A percentile compares a stretch with the other conserved stretches of the same genome.
Conservation (phyloP, 2,113 vertebrate genomes). For the Neogale vison region DNA sequence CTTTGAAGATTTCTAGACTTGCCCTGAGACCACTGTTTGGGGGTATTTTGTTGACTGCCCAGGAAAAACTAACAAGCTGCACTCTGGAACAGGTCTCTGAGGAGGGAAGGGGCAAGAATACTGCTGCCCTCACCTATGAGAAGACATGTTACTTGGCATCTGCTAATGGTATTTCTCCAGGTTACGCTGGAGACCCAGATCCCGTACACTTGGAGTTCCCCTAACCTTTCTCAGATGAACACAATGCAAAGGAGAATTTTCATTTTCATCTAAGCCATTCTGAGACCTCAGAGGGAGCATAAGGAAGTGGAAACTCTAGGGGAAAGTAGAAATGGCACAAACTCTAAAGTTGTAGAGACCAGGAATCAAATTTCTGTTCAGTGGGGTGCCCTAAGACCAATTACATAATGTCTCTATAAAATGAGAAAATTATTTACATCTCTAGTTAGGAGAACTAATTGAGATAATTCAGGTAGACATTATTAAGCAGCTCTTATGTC, state of each 20-base stretch:
- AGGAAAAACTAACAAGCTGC: neutral
- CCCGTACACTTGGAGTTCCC: neutral
- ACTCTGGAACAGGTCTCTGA: neutral
- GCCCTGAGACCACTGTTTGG: neutral
- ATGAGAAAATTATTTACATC: neutral
- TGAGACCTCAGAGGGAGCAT: neutral
- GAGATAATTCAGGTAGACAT: neutral
- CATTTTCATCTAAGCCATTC: neutral
- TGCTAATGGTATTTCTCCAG: neutral
- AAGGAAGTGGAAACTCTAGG: neutral
- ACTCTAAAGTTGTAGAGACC: neutral
- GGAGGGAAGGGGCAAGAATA: neutral
- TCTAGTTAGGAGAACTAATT: neutral
- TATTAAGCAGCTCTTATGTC: neutral
- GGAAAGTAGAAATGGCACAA: neutral
- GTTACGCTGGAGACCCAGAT: neutral
- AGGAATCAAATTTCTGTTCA: conserved; percentile 16
- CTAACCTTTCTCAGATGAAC: neutral
- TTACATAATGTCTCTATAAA: neutral
- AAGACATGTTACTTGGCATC: neutral
- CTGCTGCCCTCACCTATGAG: neutral
- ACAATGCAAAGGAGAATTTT: neutral
- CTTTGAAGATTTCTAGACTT: neutral
- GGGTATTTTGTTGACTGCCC: neutral
- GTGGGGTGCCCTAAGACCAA: neutral